These are phyloP conservation scores for Leptopilina syphax DNA, from an alignment of 2,888 invertebrate species.

Conservation along the genomic window DNA sequence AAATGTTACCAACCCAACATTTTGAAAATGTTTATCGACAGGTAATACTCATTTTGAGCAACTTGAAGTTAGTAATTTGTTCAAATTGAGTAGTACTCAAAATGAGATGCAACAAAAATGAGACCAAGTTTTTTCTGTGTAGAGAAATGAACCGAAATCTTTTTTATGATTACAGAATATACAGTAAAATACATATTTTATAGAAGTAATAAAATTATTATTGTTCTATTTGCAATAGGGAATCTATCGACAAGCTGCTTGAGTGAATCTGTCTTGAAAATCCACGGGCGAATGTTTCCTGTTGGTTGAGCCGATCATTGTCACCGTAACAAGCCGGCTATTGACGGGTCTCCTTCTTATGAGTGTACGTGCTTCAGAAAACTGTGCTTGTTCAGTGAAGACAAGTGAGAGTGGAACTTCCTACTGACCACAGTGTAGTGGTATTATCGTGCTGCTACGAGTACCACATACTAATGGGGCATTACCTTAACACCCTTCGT, in stretches of 20 bases:
- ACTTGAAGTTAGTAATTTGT: too few species aligned
- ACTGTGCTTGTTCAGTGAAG: slow-evolving; percentile 39
- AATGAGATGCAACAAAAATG: too few species aligned
- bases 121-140: too few species aligned
- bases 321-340: slow-evolving; percentile 74
- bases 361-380: slow-evolving; percentile 47
- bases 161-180: slow-evolving; percentile 43
- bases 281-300: slow-evolving; percentile 69
- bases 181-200: slow-evolving; percentile 26
- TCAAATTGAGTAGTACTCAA: too few species aligned
- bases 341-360: slow-evolving; percentile 71
- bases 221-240: too few species aligned
- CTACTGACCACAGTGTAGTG: slow-evolving; percentile 66
- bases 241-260: slow-evolving; percentile 13
- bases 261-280: background rate
- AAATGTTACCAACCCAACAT: too few species aligned
- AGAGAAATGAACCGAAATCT: background rate
- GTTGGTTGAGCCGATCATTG: slow-evolving; percentile 75
- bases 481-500: slow-evolving; percentile 75
- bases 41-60: too few species aligned
- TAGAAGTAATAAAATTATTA: background rate
- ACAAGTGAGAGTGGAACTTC: slow-evolving; percentile 42
- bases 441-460: slow-evolving; percentile 70
- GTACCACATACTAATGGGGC: slow-evolving; percentile 75
- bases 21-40: too few species aligned